Evolutionary conservation across 2,113 vertebrate species (phyloP).

Genomic region (Hippocampus comes): DNA sequence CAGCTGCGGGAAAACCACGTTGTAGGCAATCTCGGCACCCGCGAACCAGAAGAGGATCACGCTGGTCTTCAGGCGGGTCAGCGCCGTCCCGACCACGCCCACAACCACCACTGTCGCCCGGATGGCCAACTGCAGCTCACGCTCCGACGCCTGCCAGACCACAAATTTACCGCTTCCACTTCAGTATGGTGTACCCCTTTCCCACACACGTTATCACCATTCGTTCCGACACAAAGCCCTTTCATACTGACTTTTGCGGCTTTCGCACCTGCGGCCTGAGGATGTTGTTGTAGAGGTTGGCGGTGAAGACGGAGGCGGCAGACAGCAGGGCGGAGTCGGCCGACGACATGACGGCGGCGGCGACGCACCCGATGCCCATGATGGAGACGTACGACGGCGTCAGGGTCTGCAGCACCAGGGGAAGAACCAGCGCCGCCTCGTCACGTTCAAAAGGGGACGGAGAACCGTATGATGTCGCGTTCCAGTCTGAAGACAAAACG

Average conservation of each 20-base stretch:
- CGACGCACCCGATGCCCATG: slow-evolving; percentile 37
- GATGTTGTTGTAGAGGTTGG: slow-evolving; percentile 45
- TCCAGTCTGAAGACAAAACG: slow-evolving; percentile 40
- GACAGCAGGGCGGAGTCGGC: slow-evolving; percentile 58
- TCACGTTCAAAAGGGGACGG: slow-evolving; percentile 31
- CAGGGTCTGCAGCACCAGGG: slow-evolving; percentile 32
- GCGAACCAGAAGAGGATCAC: slow-evolving; percentile 67
- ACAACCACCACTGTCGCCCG: slow-evolving; percentile 60
- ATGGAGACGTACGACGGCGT: slow-evolving; percentile 35
- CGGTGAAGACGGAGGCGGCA: slow-evolving; percentile 48
- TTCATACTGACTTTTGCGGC: too few species aligned
- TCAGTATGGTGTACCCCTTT: too few species aligned
- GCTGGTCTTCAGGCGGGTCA: slow-evolving; percentile 64
- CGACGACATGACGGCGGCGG: slow-evolving; percentile 54
- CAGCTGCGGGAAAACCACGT: slow-evolving; percentile 72
- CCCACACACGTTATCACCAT: too few species aligned
- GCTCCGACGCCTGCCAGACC: slow-evolving; percentile 66
- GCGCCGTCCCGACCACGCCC: slow-evolving; percentile 47
- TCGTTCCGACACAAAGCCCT: too few species aligned
- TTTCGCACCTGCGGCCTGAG: slow-evolving; percentile 29
- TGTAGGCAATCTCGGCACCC: slow-evolving; percentile 58
- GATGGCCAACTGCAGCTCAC: slow-evolving; percentile 67
- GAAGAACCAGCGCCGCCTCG: slow-evolving; percentile 29
- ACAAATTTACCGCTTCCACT: too few species aligned
- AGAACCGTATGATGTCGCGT: slow-evolving; percentile 35